Base-by-base conservation (phyloP, 2,113 vertebrate genomes). In the Micronycteris hirsuta region DNA sequence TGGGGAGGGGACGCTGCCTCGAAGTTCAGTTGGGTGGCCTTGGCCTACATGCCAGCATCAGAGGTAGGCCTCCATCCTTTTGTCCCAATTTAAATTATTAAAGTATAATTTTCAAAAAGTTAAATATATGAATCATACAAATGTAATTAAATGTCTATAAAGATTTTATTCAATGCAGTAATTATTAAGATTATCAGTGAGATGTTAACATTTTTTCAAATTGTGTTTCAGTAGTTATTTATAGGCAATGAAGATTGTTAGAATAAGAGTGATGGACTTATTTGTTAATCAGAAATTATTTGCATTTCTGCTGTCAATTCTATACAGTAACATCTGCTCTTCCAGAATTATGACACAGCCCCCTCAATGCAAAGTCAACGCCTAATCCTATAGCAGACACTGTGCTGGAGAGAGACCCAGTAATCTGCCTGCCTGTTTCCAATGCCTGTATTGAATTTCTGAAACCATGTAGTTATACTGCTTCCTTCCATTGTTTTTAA, bases 61-160 rank as follows among this genome's bases (percentile, higher is more conserved):
- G 5, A 88, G 15, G 13, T 28, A 94, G 24, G 10, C 49, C 31
- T 84, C 28, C 4, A 26, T 73, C 22, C 12, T 47, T 87, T 58
- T 41, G 6, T 84, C 8, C 14, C 43, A 28, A n/a, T 43, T 90
- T 91, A 73, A 9, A 49, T 87, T 83, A 41, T 65, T 70, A 54
- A 78, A 83, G 17, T 89, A 12, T 38, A 36, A n/a, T 85, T 94
- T 81, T 77, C 13, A 82, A 71, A 92, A 92, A 20, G 11, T 77
- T 83, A 65, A 90, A 94, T 89, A 20, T 13, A 56, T 56, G 14
- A 20, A 7, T 58, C 5, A 81, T 38, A 38, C 1, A 74, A 38
- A n/a, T 47, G 26, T 41, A 68, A 74, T 41, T 67, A 4, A 36
- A 41, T 63, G 2, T 22, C 20, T 73, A 15, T 73, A 90, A 73